These are phyloP conservation scores for Probaryconus sp. DNA, from an alignment of 1,140 invertebrate genomes.

Conservation along the genomic window DNA sequence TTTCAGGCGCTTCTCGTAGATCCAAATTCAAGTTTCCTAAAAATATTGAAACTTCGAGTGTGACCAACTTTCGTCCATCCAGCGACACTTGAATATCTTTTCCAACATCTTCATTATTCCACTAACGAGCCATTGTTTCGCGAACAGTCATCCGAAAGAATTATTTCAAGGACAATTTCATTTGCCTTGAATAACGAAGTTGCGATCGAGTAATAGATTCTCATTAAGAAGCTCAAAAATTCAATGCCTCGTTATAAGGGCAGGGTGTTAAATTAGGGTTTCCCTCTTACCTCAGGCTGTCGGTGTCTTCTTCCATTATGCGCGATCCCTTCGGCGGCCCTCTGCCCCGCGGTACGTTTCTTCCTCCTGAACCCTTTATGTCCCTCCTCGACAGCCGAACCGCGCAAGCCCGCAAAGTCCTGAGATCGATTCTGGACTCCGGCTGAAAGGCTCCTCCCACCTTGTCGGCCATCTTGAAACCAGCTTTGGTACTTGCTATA, in stretches of 20 bases:
- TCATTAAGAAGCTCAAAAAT: constrained; percentile 69
- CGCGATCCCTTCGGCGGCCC: constrained; percentile 11
- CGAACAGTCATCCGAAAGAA: constrained; percentile 11
- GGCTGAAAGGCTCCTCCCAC: constrained; percentile 78
- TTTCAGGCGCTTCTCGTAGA: no score
- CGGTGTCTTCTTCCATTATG: constrained; percentile 32
- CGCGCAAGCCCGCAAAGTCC: constrained; percentile 75
- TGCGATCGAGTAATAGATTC: constrained; percentile 61
- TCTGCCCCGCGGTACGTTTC: constrained; percentile 28
- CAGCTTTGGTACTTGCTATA: constrained; percentile 73
- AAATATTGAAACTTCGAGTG: no score
- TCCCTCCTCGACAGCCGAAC: constrained; percentile 64
- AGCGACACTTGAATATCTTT: no score
- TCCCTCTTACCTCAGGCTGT: constrained; percentile 17
- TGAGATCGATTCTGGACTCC: constrained; percentile 76
- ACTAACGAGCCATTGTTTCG: no score
- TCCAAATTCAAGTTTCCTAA: no score
- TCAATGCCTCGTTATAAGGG: constrained; percentile 62
- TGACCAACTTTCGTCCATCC: no score
- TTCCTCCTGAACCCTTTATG: constrained; percentile 46
- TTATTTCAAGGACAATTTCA: constrained; percentile 69
- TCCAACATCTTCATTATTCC: no score
- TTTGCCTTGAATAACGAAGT: constrained; percentile 64
- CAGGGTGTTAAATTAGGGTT: constrained; percentile 67
- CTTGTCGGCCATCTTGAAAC: constrained; percentile 77